A percentile compares a stretch with the other conserved stretches of the same genome.
These are phyloP conservation scores for Solen grandis DNA, from an alignment of 1,140 invertebrate genomes.

Conservation along the genomic window DNA sequence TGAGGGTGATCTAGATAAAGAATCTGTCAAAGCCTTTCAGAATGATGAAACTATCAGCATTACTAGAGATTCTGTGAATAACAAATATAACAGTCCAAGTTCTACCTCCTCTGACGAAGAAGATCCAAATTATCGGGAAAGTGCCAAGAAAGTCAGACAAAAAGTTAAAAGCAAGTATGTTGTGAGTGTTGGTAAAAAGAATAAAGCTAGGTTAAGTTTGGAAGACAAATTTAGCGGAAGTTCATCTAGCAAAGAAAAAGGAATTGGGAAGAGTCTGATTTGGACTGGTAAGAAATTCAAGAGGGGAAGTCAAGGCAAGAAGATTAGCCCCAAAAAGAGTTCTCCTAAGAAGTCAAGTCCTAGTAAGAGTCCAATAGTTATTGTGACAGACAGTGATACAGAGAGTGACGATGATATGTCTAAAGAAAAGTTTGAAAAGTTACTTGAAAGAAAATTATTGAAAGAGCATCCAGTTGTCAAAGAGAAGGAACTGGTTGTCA, in stretches of 20 bases:
- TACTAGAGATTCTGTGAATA: too few relatives aligned
- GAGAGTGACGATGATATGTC: neutral
- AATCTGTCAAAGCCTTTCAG: too few relatives aligned
- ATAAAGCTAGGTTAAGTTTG: neutral
- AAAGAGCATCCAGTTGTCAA: neutral
- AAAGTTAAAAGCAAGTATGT: slow-evolving; percentile 44
- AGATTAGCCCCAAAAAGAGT: slow-evolving; percentile 1
- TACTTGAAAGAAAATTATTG: neutral
- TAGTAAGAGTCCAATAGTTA: slow-evolving; percentile 36
- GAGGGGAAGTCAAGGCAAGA: slow-evolving; percentile 17
- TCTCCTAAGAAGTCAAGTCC: slow-evolving; percentile 21
- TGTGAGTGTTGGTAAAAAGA: slow-evolving; percentile 44
- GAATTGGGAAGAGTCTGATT: slow-evolving; percentile 1
- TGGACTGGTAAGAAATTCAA: too few relatives aligned
- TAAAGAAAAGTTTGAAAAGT: slow-evolving; percentile 7
- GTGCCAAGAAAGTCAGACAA: slow-evolving; percentile 42
- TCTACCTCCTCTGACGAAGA: slow-evolving; percentile 29
- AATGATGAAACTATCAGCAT: too few relatives aligned
- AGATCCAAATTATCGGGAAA: slow-evolving; percentile 29
- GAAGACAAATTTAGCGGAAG: neutral
- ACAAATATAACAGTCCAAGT: too few relatives aligned
- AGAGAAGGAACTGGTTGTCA: neutral
- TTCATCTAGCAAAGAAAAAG: neutral
- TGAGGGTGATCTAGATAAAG: neutral
- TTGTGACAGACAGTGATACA: slow-evolving; percentile 46